A percentile compares a stretch with the other conserved stretches of the same genome.
Conservation (phyloP, 1,140 invertebrate genomes). For the Venustaconcha ellipsiformis region DNA sequence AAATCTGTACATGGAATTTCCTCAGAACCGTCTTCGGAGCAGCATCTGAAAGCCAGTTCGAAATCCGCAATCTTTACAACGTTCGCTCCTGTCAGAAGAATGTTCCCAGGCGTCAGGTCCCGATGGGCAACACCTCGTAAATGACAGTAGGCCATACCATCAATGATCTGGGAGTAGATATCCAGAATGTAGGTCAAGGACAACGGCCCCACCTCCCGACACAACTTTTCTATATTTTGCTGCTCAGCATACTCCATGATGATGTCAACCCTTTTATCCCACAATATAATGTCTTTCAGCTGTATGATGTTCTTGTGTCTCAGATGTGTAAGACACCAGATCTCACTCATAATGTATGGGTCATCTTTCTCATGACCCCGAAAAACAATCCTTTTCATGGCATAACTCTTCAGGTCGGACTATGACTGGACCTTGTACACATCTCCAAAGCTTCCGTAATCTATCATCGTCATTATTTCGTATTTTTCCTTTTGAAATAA, state of each 20-base stretch:
- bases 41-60: conserved; percentile 40
- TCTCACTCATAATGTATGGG: conserved; percentile 39
- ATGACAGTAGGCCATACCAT: conserved; percentile 44
- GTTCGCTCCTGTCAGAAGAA: conserved; percentile 32
- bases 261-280: conserved; percentile 30
- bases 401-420: conserved; percentile 9
- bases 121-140: conserved; percentile 38
- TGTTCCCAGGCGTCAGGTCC: conserved; percentile 50
- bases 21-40: conserved; percentile 17
- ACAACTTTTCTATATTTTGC: conserved; percentile 41
- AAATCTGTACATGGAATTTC: conserved; percentile 38
- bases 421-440: conserved; percentile 34
- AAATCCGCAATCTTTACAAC: conserved; percentile 48
- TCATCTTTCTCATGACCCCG: conserved; percentile 36
- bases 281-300: conserved; percentile 32
- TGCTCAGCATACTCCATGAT: conserved; percentile 48
- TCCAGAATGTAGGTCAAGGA: conserved; percentile 10
- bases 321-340: conserved; percentile 38
- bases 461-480: conserved; percentile 32
- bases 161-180: conserved; percentile 34
- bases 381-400: conserved; percentile 41
- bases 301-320: conserved; percentile 36
- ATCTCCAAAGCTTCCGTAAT: conserved; percentile 48
- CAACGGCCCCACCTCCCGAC: conserved; percentile 10
- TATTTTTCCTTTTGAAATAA: conserved; percentile 15